phyloP scores from a whole-genome alignment of 2,797 vertebrate species.

The Coreius guichenoti region DNA sequence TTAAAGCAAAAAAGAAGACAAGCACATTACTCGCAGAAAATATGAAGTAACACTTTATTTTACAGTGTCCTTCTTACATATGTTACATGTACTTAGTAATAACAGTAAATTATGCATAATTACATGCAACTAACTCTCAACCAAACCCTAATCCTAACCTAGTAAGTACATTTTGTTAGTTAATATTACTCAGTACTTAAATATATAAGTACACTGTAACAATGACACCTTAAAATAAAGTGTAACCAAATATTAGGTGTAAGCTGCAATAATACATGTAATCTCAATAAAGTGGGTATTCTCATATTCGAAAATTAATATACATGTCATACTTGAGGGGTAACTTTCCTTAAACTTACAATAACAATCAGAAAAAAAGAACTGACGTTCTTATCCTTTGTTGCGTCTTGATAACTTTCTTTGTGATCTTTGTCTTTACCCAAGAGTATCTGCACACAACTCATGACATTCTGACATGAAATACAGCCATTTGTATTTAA shows the following conservation, averaged over 20 bases:
- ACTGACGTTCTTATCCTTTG: not conserved
- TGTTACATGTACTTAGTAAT: no score
- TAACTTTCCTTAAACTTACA: not conserved
- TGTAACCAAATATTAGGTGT: no score
- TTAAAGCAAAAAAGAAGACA: not conserved
- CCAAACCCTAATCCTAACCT: no score
- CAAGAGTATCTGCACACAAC: not conserved
- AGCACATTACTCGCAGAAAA: not conserved
- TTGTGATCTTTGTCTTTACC: not conserved
- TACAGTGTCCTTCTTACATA: no score
- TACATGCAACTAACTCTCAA: no score
- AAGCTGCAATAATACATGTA: no score
- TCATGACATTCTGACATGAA: not conserved
- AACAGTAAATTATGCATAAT: no score
- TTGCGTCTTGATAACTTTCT: not conserved
- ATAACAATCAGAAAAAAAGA: not conserved
- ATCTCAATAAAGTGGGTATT: no score
- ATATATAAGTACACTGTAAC: no score
- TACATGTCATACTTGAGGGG: not conserved
- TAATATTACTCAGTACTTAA: no score
- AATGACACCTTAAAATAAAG: no score
- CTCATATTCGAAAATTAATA: not conserved
- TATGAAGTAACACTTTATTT: not conserved
- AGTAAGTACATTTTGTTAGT: no score
- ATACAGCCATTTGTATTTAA: not conserved